phyloP scores from a whole-genome alignment of 1,140 invertebrate species.

The Xylocopa sonorina region DNA sequence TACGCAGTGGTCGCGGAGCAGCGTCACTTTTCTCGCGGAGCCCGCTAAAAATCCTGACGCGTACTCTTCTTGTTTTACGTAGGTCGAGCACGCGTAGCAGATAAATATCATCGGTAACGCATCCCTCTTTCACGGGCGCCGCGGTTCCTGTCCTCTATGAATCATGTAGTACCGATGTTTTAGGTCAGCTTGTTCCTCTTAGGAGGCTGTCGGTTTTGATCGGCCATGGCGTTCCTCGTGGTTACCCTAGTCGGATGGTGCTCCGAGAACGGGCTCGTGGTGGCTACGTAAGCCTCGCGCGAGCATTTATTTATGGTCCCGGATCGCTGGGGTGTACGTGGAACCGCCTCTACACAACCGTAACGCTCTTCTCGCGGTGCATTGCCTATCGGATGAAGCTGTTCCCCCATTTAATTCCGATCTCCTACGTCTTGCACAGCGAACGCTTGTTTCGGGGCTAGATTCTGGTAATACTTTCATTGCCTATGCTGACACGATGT shows the following conservation, averaged over 20 bases:
- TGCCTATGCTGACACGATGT: background rate
- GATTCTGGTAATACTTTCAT: background rate
- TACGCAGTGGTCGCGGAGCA: no score
- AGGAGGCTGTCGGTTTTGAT: slow-evolving; percentile 77
- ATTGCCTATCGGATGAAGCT: slow-evolving; percentile 72
- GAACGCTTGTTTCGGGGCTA: background rate
- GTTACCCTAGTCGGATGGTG: slow-evolving; percentile 71
- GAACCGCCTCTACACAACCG: slow-evolving; percentile 71
- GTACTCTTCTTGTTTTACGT: slow-evolving; percentile 56
- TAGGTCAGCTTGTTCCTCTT: slow-evolving; percentile 71
- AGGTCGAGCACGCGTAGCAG: slow-evolving; percentile 27
- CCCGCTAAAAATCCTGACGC: background rate
- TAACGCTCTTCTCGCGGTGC: slow-evolving; percentile 61
- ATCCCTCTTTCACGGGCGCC: slow-evolving; percentile 43
- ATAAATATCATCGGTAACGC: slow-evolving; percentile 65
- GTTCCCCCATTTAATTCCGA: slow-evolving; percentile 56
- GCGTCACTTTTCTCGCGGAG: background rate
- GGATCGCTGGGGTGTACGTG: slow-evolving; percentile 75
- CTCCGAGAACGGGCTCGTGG: slow-evolving; percentile 63
- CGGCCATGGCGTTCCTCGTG: slow-evolving; percentile 77
- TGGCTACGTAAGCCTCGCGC: slow-evolving; percentile 73
- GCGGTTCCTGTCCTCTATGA: slow-evolving; percentile 65
- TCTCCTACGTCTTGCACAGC: slow-evolving; percentile 48
- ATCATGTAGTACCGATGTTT: slow-evolving; percentile 72
- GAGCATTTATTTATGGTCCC: slow-evolving; percentile 80